A percentile compares a stretch with the other conserved stretches of the same genome.
phyloP scores from a whole-genome alignment of 2,113 vertebrate genomes.

The Tapirus terrestris region DNA sequence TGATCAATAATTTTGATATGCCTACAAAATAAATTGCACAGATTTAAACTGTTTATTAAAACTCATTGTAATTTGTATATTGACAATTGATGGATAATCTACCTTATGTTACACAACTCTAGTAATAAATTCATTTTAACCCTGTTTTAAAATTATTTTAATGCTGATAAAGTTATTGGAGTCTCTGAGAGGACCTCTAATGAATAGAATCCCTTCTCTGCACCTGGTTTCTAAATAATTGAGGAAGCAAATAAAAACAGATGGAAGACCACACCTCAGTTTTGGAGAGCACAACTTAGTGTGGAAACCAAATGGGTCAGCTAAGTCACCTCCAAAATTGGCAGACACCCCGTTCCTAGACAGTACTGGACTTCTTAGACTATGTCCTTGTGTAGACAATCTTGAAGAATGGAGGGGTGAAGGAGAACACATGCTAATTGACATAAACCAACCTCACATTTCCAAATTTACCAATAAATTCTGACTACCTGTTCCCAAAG shows the following conservation, averaged over 20 bases:
- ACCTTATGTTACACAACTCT: not conserved
- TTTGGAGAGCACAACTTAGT: not conserved
- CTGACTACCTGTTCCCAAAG: not conserved
- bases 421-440: not conserved
- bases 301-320: not conserved
- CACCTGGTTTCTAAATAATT: not conserved
- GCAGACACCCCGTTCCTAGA: not conserved
- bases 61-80: not conserved
- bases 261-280: not conserved
- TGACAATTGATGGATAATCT: not conserved
- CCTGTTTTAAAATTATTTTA: conserved; percentile 4
- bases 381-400: not conserved
- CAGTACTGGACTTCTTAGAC: not conserved
- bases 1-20: not conserved
- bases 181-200: not conserved
- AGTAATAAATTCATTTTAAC: not conserved
- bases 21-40: not conserved
- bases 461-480: not conserved
- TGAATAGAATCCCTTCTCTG: not conserved
- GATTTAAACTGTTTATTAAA: not conserved
- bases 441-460: not conserved
- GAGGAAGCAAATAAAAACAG: not conserved
- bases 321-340: not conserved
- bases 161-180: not conserved
- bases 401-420: not conserved